A percentile compares a stretch with the other conserved stretches of the same genome.
These are phyloP conservation scores for Bombus sibiricus DNA, from an alignment of 1,140 invertebrate genomes.

Conservation along the genomic window DNA sequence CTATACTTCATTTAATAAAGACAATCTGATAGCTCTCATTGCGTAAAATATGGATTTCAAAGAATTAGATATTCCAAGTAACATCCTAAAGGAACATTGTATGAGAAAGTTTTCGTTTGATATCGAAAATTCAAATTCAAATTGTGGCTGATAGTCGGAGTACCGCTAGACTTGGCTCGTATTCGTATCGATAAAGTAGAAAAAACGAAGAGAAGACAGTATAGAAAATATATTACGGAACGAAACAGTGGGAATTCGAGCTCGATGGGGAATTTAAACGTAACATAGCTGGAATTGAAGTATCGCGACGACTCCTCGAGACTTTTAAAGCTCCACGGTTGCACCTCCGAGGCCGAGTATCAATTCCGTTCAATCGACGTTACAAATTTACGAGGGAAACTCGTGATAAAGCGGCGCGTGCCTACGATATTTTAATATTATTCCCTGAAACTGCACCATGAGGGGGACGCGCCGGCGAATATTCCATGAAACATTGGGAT, in stretches of 20 bases:
- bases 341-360: background rate
- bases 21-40: too few species aligned
- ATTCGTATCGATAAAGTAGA: too few species aligned
- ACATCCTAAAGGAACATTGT: too few species aligned
- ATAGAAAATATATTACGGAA: background rate
- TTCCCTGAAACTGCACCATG: background rate
- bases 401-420: background rate
- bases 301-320: constrained; percentile 11
- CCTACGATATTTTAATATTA: constrained; percentile 17
- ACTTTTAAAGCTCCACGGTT: background rate
- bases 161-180: too few species aligned
- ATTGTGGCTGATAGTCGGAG: too few species aligned
- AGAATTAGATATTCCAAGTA: too few species aligned
- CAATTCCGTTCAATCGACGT: background rate
- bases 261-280: background rate
- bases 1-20: too few species aligned
- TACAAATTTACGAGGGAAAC: background rate
- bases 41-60: too few species aligned
- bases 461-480: background rate
- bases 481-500: background rate
- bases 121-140: too few species aligned
- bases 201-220: background rate
- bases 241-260: background rate
- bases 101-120: too few species aligned
- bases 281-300: background rate